Evolutionary conservation across 1,140 invertebrate genomes (phyloP).

Genomic region (Heliconius eleuchia): DNA sequence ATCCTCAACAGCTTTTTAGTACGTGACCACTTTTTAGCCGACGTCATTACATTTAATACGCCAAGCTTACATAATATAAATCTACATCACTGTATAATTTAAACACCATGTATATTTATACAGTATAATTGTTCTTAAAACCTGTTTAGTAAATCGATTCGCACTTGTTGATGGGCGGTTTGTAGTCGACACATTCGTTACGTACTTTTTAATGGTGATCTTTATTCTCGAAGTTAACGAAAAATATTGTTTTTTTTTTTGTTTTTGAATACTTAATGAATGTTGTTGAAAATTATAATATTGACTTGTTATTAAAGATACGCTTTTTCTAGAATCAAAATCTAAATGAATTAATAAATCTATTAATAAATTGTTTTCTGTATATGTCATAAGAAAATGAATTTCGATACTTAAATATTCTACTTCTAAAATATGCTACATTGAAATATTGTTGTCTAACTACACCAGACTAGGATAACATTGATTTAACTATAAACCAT

Average conservation of each 20-base stretch:
- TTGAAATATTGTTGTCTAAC: no score
- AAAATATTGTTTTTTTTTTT: neutral
- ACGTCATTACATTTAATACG: conserved; percentile 4
- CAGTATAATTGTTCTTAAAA: neutral
- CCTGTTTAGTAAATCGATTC: neutral
- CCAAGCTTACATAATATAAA: neutral
- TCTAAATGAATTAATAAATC: no score
- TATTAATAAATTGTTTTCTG: neutral
- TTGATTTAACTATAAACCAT: no score
- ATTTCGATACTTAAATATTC: neutral
- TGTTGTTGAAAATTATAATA: neutral
- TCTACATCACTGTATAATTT: neutral
- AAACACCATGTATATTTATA: neutral
- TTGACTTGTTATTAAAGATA: neutral
- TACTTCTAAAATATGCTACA: no score
- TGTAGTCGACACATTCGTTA: neutral
- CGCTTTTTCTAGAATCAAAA: neutral
- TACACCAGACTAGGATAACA: no score
- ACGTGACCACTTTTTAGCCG: conserved; percentile 4
- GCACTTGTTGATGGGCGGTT: neutral
- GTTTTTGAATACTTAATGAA: neutral
- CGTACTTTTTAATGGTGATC: neutral
- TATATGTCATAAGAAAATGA: neutral
- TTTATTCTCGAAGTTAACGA: neutral
- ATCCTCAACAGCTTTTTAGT: conserved; percentile 1